These are phyloP conservation scores for Drosophila paulistorum DNA, from an alignment of 1,140 invertebrate genomes.

Conservation along the genomic window DNA sequence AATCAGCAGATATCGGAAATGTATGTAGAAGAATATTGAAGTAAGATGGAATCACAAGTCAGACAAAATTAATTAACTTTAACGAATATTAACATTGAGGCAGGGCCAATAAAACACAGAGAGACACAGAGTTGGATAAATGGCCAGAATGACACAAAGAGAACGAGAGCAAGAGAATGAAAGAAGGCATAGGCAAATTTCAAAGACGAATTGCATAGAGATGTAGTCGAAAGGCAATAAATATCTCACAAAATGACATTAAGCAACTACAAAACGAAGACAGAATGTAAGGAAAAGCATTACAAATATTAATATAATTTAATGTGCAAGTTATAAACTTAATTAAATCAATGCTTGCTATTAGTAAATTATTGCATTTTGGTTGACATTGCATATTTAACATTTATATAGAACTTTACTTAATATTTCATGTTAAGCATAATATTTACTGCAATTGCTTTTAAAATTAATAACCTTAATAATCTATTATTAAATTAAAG, in stretches of 20 bases:
- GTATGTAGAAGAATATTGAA: conserved; percentile 1
- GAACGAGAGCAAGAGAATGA: conserved; percentile 19
- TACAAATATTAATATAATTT: neutral
- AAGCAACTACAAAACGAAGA: neutral
- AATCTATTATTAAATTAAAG: too few species aligned
- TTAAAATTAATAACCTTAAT: too few species aligned
- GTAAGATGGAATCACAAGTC: conserved; percentile 10
- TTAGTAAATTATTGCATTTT: neutral
- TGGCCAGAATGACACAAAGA: neutral
- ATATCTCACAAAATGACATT: conserved; percentile 3
- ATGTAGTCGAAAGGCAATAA: conserved; percentile 1
- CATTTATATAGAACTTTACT: neutral
- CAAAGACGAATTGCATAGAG: conserved; percentile 13
- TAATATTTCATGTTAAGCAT: too few species aligned
- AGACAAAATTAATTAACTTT: conserved; percentile 67
- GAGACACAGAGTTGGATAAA: neutral
- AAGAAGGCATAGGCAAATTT: conserved; percentile 3
- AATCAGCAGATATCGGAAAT: conserved; percentile 32
- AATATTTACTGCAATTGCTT: too few species aligned
- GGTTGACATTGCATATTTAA: neutral
- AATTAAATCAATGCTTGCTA: neutral
- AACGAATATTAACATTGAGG: conserved; percentile 42
- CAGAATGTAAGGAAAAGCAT: neutral
- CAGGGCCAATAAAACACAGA: conserved; percentile 39
- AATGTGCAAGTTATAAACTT: neutral